Percentiles rank a stretch among this genome's conserved stretches.
phyloP scores from a whole-genome alignment of 2,113 vertebrate genomes.

The Centropristis striata region DNA sequence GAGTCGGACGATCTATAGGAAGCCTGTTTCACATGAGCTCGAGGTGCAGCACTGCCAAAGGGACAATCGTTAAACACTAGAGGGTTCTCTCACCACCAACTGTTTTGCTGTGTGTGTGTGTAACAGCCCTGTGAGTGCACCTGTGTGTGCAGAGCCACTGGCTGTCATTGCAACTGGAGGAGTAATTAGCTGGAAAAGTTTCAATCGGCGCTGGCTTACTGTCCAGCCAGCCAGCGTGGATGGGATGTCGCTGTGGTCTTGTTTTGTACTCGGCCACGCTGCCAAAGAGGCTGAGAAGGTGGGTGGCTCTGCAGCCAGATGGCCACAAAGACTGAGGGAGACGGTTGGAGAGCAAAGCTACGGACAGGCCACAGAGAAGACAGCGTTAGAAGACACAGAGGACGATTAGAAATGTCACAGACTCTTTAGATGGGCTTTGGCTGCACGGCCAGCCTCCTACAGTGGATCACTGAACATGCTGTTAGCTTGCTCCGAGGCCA shows the following conservation, averaged over 20 bases:
- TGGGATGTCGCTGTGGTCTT: slow-evolving; percentile 7
- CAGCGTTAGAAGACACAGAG: slow-evolving; percentile 26
- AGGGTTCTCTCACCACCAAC: neutral
- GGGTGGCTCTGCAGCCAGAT: neutral
- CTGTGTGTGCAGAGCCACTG: neutral
- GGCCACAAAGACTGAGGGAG: slow-evolving; percentile 4
- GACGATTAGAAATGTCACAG: slow-evolving; percentile 53
- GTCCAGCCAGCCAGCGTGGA: neutral
- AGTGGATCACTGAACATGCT: slow-evolving; percentile 40
- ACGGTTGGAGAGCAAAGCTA: slow-evolving; percentile 11
- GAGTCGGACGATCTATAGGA: slow-evolving; percentile 43
- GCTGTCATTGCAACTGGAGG: slow-evolving; percentile 7
- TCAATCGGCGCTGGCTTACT: slow-evolving; percentile 31
- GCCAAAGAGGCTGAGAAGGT: neutral
- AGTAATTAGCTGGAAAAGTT: slow-evolving; percentile 60
- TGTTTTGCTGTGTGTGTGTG: neutral
- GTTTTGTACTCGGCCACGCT: neutral
- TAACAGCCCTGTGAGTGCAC: neutral
- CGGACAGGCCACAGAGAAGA: slow-evolving; percentile 19
- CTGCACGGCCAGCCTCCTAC: slow-evolving; percentile 26
- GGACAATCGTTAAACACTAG: slow-evolving; percentile 39
- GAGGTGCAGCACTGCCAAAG: neutral
- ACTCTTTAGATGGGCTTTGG: slow-evolving; percentile 40
- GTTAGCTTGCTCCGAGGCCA: slow-evolving; percentile 37
- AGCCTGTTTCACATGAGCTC: slow-evolving; percentile 20